These are phyloP conservation scores for Eurytoma californica DNA, from an alignment of 2,888 invertebrate species.

Conservation along the genomic window DNA sequence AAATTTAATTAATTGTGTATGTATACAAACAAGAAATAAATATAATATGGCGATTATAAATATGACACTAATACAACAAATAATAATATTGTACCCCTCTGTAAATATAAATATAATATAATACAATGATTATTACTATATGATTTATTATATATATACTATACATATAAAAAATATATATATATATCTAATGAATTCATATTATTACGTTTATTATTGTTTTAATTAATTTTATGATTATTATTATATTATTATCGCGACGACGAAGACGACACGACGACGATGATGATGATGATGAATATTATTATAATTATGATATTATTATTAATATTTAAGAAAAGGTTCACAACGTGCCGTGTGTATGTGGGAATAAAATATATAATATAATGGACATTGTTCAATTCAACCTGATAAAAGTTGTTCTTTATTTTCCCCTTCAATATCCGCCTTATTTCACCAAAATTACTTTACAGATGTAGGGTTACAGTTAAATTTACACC, in stretches of 20 bases:
- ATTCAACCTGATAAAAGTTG: slow-evolving; percentile 76
- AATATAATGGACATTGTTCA: slow-evolving; percentile 93
- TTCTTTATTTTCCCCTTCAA: slow-evolving; percentile 47
- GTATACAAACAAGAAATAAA: slow-evolving; percentile 72
- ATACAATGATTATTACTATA: slow-evolving; percentile 73
- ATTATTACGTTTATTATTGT: slow-evolving; percentile 72
- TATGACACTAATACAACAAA: slow-evolving; percentile 69
- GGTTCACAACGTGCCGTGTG: slow-evolving; percentile 94
- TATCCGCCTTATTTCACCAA: slow-evolving; percentile 4
- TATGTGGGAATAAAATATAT: slow-evolving; percentile 88
- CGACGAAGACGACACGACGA: slow-evolving; percentile 59
- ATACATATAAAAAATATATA: slow-evolving; percentile 63
- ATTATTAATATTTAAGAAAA: slow-evolving; percentile 83
- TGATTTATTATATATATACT: slow-evolving; percentile 72
- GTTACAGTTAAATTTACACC: neutral
- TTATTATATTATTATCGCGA: slow-evolving; percentile 61
- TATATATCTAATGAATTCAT: slow-evolving; percentile 70
- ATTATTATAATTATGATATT: slow-evolving; percentile 73
- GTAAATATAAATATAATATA: slow-evolving; percentile 75
- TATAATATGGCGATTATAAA: slow-evolving; percentile 74
- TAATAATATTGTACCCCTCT: slow-evolving; percentile 74
- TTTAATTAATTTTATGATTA: slow-evolving; percentile 69
- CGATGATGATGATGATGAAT: slow-evolving; percentile 64
- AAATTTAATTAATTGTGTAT: slow-evolving; percentile 74
- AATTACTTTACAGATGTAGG: neutral